A percentile compares a stretch with the other conserved stretches of the same genome.
Evolutionary conservation across 2,797 vertebrate species (phyloP).

Genomic region (Urosaurus nigricauda): DNA sequence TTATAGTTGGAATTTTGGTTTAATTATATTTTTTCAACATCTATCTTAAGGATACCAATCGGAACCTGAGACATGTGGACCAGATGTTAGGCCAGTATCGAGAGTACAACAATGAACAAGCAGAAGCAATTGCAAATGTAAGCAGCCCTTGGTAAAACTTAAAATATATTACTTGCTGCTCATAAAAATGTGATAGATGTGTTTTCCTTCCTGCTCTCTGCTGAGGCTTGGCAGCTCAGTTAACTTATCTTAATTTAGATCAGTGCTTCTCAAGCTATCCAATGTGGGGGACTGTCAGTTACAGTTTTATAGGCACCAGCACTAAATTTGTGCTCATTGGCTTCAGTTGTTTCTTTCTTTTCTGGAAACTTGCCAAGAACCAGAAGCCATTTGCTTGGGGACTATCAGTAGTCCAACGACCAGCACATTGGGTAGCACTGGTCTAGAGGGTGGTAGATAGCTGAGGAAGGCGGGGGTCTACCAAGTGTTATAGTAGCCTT

Average conservation of each 20-base stretch:
- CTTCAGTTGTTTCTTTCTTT: no score
- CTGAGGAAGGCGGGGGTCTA: background rate
- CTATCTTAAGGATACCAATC: conserved; percentile 88
- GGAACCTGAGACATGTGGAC: conserved; percentile 91
- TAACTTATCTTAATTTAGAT: background rate
- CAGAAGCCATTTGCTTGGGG: no score
- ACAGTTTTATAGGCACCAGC: no score
- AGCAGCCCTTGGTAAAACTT: conserved; percentile 67
- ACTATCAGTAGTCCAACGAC: no score
- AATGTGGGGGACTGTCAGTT: no score
- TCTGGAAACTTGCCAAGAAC: no score
- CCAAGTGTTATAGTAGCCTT: background rate
- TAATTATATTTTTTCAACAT: conserved; percentile 56
- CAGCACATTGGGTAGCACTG: no score
- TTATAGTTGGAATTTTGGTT: conserved; percentile 35
- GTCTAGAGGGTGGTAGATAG: background rate
- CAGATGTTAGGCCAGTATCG: conserved; percentile 91
- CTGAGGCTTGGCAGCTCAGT: background rate
- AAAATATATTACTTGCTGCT: conserved; percentile 5
- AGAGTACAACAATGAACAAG: conserved; percentile 88
- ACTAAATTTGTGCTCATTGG: no score
- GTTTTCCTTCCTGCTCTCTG: background rate
- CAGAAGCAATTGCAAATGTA: conserved; percentile 88
- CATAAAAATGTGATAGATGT: background rate
- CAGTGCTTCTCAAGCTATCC: no score